phyloP scores from a whole-genome alignment of 2,113 vertebrate species.

The Arizona elegans region DNA sequence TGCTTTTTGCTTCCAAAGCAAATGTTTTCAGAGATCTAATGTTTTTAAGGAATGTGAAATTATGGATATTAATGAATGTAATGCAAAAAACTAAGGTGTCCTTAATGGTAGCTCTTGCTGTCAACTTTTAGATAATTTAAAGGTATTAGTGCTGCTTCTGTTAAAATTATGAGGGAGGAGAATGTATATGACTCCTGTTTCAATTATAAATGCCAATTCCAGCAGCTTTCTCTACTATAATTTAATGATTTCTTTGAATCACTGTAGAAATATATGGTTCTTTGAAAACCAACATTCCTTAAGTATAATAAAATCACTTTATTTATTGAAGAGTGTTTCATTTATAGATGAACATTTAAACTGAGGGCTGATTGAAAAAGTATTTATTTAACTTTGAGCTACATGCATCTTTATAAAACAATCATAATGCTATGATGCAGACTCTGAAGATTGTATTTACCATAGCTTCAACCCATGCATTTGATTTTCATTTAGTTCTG shows the following conservation, averaged over 20 bases:
- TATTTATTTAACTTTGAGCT: not conserved
- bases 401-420: not conserved
- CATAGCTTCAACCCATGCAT: not conserved
- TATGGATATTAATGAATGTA: not conserved
- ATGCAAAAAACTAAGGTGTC: not conserved
- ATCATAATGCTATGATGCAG: not conserved
- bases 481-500: conserved; percentile 23
- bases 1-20: not conserved
- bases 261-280: not conserved
- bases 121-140: conserved; percentile 3
- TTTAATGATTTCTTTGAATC: not conserved
- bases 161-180: not conserved
- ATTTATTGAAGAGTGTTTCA: not conserved
- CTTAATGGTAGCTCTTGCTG: not conserved
- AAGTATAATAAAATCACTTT: not conserved
- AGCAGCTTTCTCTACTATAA: not conserved
- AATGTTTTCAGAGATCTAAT: not conserved
- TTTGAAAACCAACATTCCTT: not conserved
- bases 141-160: not conserved
- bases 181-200: not conserved
- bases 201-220: not conserved
- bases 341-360: not conserved
- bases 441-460: not conserved
- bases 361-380: conserved; percentile 7
- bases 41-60: conserved; percentile 18